Evolutionary conservation across 2,113 vertebrate species (phyloP), one percentile per base, ranked within the genome.

Genomic region (Telmatochromis sp.): DNA sequence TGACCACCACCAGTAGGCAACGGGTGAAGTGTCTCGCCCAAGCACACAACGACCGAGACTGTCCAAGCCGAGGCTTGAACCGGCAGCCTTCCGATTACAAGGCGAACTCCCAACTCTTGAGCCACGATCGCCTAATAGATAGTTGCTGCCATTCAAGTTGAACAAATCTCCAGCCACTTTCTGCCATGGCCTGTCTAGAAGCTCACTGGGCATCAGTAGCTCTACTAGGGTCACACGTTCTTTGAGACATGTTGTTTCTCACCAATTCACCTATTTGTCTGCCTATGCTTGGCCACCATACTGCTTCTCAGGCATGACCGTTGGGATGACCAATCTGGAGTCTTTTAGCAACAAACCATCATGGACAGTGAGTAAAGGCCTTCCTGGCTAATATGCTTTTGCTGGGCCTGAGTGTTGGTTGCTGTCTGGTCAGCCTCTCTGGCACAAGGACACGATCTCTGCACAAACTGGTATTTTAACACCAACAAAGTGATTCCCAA

Each of bases 231-330:
- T 78, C 3, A 26, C 14, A 4, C 4, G 6, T 37, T 68, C 78
- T 55, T 85, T 49, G 4, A 82, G 81, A 54, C 17, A 85, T 10
- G 8, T n/a, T 11, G 17, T 65, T 89, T 35, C 9, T 78, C 47
- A 82, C 83, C 17, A 89, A 28, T 42, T 85, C 35, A 5, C 63
- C 55, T 2, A 82, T 21, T 47, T 89, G 80, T 57, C 68, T 53
- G 31, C n/a, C 7, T 42, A 42, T 42, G 65, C n/a, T 1, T 15
- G n/a, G n/a, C 2, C 37, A 15, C 65, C n/a, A 70, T 15, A 15
- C 65, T 70, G 65, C 13, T 70, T 42, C 7, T 42, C 37, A 23
- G n/a, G 35, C 65, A 70, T 42, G 37, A 40, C 65, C 0, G 0
- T 70, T 3, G 12, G 5, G 35, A 70, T 42, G n/a, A 40, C 65